Conservation (phyloP, 2,113 vertebrate species). For the Percina caprodes region DNA sequence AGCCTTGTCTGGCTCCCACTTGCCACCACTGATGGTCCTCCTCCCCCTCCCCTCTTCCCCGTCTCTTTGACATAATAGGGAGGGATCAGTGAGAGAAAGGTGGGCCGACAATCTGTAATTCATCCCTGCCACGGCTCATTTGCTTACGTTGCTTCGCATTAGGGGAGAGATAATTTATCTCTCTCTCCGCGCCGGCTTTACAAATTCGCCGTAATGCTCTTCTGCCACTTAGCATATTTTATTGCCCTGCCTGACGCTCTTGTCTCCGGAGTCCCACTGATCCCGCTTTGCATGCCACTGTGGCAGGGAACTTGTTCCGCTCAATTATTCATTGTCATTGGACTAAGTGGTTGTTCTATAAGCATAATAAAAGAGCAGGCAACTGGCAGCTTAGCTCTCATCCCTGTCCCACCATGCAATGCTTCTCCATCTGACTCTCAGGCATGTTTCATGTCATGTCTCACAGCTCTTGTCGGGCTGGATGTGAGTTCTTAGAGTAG, state of each 20-base stretch:
- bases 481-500: slow-evolving; percentile 7
- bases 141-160: slow-evolving; percentile 87
- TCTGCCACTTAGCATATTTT: slow-evolving; percentile 89
- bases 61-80: slow-evolving; percentile 83
- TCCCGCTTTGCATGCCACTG: slow-evolving; percentile 79
- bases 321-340: slow-evolving; percentile 88
- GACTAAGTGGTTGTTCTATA: slow-evolving; percentile 86
- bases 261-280: slow-evolving; percentile 77
- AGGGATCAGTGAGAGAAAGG: slow-evolving; percentile 79
- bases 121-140: slow-evolving; percentile 87
- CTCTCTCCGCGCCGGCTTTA: slow-evolving; percentile 75
- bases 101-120: slow-evolving; percentile 84
- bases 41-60: slow-evolving; percentile 43
- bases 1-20: slow-evolving; percentile 4
- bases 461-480: slow-evolving; percentile 31
- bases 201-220: slow-evolving; percentile 78
- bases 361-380: slow-evolving; percentile 80
- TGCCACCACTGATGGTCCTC: slow-evolving; percentile 28
- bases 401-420: slow-evolving; percentile 51
- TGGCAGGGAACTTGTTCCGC: slow-evolving; percentile 83
- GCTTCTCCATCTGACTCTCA: slow-evolving; percentile 49
- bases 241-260: slow-evolving; percentile 80
- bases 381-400: slow-evolving; percentile 76
- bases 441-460: slow-evolving; percentile 52
- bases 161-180: slow-evolving; percentile 86